Base-by-base conservation (phyloP, 2,113 vertebrate species). In the Triplophysa siluroides region DNA sequence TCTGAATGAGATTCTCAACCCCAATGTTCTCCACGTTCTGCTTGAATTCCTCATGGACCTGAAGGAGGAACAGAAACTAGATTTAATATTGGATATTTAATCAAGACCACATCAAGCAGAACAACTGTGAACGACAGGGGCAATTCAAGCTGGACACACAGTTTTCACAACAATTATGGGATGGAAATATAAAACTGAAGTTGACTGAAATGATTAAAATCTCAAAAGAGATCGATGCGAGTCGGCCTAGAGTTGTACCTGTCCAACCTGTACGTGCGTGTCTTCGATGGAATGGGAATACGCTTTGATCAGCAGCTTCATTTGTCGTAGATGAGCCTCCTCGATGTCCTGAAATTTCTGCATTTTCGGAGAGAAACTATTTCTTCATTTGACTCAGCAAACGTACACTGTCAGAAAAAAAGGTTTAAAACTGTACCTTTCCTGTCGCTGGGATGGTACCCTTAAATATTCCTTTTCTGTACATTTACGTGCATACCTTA, bases 41-140 rank as follows among this genome's bases (percentile, higher is more conserved):
- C 87, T 98, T 98, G 86, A 98, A 98, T 16, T 99, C 97, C 84
- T 98, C 96, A 0, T 98, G 96, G 0, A 99, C 97, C 97, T 98
- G 77, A 63, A 58, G 73, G 33, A 26, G 47, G 56, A 24, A 65
- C 16, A 65, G 47, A 80, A 72, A 21, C 12, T 41, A 54, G 74
- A 50, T 54, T 50, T 76, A 4, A 76, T 52, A 19, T 13, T 19
- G 14, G 38, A 45, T 2, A 73, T 12, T 10, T 63, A 47, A 33
- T n/a, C 16, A 16, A 65, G 74, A 52, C 1, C n/a, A 43, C 8
- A 23, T 7, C 62, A 24, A 65, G 41, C 18, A 14, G 61, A 76
- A 65, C 21, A 63, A 19, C 38, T 41, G 19, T 56, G 29, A 73
- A 33, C n/a, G 33, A 16, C 56, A 65, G 45, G 13, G 45, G 19